These are phyloP conservation scores for Tryphoninae sp. DNA, from an alignment of 2,888 invertebrate species.

Conservation along the genomic window DNA sequence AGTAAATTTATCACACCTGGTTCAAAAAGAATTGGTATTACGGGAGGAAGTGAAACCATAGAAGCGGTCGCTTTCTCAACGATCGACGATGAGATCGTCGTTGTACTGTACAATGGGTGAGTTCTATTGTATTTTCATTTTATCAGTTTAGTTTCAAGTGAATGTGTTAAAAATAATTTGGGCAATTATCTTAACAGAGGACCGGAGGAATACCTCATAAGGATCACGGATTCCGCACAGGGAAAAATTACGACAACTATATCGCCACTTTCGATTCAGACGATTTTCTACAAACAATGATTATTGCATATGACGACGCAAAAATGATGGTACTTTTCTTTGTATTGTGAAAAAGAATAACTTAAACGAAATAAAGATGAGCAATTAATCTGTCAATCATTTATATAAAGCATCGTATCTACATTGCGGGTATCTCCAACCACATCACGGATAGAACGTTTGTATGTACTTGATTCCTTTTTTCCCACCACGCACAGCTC, in stretches of 20 bases:
- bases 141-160: conserved; percentile 18
- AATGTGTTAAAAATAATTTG: neutral
- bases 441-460: conserved; percentile 85
- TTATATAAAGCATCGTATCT: conserved; percentile 59
- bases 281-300: conserved; percentile 78
- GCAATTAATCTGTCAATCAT: conserved; percentile 38
- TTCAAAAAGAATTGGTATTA: conserved; percentile 81
- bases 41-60: conserved; percentile 74
- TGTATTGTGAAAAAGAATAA: neutral
- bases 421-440: conserved; percentile 37
- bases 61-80: conserved; percentile 82
- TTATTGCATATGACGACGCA: neutral
- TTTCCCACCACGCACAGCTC: conserved; percentile 84
- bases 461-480: conserved; percentile 82
- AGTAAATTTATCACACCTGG: conserved; percentile 87
- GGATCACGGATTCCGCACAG: conserved; percentile 78
- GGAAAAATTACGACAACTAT: conserved; percentile 78
- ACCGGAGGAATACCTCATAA: conserved; percentile 69
- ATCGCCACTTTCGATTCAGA: conserved; percentile 80
- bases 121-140: conserved; percentile 60
- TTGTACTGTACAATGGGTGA: conserved; percentile 84
- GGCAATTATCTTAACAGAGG: conserved; percentile 32
- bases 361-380: neutral
- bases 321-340: too few species aligned
- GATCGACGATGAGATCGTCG: conserved; percentile 82